Conservation (phyloP, 2,888 invertebrate genomes). For the Coleophora deauratella region DNA sequence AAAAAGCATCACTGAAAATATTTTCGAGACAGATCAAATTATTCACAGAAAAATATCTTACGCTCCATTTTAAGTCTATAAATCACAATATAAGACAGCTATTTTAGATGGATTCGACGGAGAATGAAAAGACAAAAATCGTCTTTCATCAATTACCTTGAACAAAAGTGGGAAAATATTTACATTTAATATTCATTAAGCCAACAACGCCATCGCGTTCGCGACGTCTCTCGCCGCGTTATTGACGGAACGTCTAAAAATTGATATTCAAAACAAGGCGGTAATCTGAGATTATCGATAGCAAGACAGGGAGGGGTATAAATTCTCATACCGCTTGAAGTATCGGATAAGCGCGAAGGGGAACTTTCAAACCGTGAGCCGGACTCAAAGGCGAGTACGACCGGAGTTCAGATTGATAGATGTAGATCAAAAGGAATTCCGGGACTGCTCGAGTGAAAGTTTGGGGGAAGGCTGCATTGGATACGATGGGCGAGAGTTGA, state of each 20-base stretch:
- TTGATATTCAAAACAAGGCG: conserved; percentile 14
- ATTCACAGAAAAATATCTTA: conserved; percentile 12
- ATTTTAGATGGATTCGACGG: conserved; percentile 34
- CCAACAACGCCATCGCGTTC: conserved; percentile 22
- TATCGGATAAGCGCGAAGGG: conserved; percentile 14
- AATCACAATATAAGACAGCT: conserved; percentile 54
- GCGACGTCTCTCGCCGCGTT: conserved; percentile 20
- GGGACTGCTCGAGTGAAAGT: conserved; percentile 7
- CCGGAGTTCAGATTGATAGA: conserved; percentile 11
- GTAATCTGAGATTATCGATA: neutral
- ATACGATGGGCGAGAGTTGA: neutral
- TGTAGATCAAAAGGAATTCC: conserved; percentile 13
- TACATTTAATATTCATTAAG: conserved; percentile 31
- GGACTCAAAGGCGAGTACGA: conserved; percentile 8
- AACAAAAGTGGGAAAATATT: conserved; percentile 30
- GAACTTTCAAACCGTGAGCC: conserved; percentile 17
- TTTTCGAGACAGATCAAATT: no score
- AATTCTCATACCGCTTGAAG: conserved; percentile 6
- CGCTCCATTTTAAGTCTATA: conserved; percentile 44
- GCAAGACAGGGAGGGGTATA: neutral
- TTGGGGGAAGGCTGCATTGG: conserved; percentile 9
- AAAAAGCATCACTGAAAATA: no score
- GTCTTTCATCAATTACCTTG: conserved; percentile 44
- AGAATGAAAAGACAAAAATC: conserved; percentile 34
- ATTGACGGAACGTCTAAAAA: conserved; percentile 18